Evolutionary conservation across 2,888 invertebrate genomes (phyloP).

Genomic region (Andrena bicolor): DNA sequence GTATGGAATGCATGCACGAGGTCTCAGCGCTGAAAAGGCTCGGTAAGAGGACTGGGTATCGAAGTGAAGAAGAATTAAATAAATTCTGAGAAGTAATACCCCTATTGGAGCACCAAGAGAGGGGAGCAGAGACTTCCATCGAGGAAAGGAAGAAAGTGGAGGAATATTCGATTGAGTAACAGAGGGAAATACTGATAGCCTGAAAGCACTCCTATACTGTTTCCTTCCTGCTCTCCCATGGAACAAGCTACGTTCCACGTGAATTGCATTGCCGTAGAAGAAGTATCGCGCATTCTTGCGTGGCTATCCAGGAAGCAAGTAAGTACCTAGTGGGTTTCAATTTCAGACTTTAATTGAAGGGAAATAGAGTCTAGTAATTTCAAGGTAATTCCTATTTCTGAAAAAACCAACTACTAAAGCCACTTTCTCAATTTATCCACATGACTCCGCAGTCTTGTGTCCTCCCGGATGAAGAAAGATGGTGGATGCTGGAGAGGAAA

Average conservation of each 20-base stretch:
- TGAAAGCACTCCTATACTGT: constrained; percentile 71
- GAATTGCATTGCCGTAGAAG: constrained; percentile 4
- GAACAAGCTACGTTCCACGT: constrained; percentile 65
- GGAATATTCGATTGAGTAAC: constrained; percentile 31
- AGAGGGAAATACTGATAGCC: constrained; percentile 14
- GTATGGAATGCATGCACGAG: not conserved
- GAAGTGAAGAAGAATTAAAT: not conserved
- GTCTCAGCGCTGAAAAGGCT: not conserved
- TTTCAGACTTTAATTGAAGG: not conserved
- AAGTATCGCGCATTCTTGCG: not conserved
- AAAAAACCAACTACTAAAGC: too few species aligned
- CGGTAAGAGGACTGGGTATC: not conserved
- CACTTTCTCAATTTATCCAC: too few species aligned
- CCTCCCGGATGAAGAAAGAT: not conserved
- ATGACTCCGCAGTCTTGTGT: too few species aligned
- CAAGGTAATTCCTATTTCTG: too few species aligned
- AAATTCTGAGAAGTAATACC: too few species aligned
- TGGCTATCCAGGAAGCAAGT: not conserved
- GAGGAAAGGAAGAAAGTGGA: constrained; percentile 26
- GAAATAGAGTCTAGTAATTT: not conserved
- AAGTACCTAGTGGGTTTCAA: not conserved
- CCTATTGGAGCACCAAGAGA: not conserved
- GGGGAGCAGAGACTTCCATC: constrained; percentile 3
- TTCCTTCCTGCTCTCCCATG: constrained; percentile 71
- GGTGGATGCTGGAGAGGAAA: not conserved